Percentiles rank a stretch among this genome's conserved stretches.
Conservation (phyloP, 2,113 vertebrate species). For the Perognathus longimembris region DNA sequence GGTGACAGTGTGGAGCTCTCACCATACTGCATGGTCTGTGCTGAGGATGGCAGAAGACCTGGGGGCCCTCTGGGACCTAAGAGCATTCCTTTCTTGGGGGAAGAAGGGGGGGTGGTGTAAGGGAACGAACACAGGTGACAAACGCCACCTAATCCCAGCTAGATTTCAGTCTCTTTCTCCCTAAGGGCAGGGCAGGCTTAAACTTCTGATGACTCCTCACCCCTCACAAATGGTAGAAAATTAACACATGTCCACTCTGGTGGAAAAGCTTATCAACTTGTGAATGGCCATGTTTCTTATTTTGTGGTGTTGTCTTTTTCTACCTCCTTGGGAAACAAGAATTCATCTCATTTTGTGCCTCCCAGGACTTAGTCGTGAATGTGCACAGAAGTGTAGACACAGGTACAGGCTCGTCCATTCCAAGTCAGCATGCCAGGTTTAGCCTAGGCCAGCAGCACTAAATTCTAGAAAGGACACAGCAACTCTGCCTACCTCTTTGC, state of each 20-base stretch:
- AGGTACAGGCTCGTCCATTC: background rate
- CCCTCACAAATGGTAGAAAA: background rate
- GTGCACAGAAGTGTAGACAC: too few species aligned
- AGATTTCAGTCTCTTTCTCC: background rate
- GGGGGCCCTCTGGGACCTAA: background rate
- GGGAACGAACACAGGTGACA: background rate
- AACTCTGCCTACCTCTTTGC: background rate
- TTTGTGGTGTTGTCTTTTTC: background rate
- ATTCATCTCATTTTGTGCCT: background rate
- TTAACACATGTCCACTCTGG: background rate
- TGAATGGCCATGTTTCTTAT: background rate
- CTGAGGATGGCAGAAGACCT: background rate
- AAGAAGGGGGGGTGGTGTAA: background rate
- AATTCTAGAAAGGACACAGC: background rate
- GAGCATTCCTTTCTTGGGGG: background rate
- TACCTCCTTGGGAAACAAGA: background rate
- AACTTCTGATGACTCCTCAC: background rate
- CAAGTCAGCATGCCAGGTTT: background rate
- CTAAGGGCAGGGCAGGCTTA: background rate
- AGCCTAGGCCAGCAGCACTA: too few species aligned
- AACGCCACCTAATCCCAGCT: background rate
- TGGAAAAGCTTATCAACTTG: background rate
- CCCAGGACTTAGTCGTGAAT: background rate
- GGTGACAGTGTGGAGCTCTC: background rate
- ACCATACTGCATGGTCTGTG: fast-evolving